phyloP scores from a whole-genome alignment of 2,888 invertebrate species.

The Lordiphosa andalusiaca region DNA sequence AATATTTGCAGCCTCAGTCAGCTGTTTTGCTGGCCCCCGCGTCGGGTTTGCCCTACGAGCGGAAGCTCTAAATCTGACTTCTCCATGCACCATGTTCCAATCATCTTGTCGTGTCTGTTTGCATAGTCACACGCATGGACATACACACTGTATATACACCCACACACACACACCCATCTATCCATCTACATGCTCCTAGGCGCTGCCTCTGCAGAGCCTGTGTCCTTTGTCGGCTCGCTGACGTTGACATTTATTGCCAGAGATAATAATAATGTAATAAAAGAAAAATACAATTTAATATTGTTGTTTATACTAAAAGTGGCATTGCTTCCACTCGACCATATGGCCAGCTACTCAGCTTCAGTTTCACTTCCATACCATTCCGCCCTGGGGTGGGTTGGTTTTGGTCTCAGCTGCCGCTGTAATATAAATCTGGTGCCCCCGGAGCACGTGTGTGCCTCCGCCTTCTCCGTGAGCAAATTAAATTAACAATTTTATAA shows the following conservation, averaged over 20 bases:
- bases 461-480: constrained; percentile 24
- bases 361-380: constrained; percentile 15
- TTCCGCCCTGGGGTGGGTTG: constrained; percentile 1
- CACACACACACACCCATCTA: constrained; percentile 22
- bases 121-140: constrained; percentile 51
- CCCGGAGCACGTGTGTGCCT: constrained; percentile 23
- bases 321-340: constrained; percentile 19
- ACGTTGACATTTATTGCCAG: constrained; percentile 76
- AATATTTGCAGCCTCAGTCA: constrained; percentile 40
- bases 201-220: constrained; percentile 41
- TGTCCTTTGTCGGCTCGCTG: constrained; percentile 73
- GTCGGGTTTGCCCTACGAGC: constrained; percentile 52
- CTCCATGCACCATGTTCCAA: constrained; percentile 27
- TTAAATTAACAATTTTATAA: constrained; percentile 54
- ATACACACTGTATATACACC: constrained; percentile 31
- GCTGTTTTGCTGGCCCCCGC: constrained; percentile 40
- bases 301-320: constrained; percentile 71
- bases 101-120: constrained; percentile 42
- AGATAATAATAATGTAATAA: constrained; percentile 77
- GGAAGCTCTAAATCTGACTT: constrained; percentile 53
- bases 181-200: constrained; percentile 54
- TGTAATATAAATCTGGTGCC: constrained; percentile 22
- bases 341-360: constrained; percentile 27
- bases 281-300: constrained; percentile 75
- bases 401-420: background rate